These are phyloP conservation scores for Lutjanus campechanus DNA, from an alignment of 2,797 vertebrate species.

Conservation along the genomic window DNA sequence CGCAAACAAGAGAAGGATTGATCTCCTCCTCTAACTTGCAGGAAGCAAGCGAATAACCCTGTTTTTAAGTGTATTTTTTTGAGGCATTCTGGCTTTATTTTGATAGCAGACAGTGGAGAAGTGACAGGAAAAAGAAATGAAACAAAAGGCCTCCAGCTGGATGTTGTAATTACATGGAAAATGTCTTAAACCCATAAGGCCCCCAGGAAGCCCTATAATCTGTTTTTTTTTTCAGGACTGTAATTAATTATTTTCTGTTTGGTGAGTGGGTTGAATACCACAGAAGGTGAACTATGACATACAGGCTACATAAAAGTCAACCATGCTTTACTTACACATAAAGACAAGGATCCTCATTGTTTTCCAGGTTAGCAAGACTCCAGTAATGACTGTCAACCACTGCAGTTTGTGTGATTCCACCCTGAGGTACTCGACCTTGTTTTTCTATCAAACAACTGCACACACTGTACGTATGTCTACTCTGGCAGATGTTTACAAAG, in stretches of 20 bases:
- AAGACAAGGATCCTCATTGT: neutral
- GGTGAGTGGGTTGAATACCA: neutral
- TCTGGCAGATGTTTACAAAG: conserved; percentile 29
- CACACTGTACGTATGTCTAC: neutral
- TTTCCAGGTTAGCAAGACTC: conserved; percentile 4
- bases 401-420: conserved; percentile 7
- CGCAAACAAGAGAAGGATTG: neutral
- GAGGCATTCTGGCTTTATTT: neutral
- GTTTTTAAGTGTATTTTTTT: neutral
- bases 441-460: neutral
- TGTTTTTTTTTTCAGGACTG: neutral
- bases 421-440: neutral
- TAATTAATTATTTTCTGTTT: neutral
- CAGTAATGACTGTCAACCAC: neutral
- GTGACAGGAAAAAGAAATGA: neutral
- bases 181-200: neutral
- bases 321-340: neutral
- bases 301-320: neutral
- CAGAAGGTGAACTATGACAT: neutral
- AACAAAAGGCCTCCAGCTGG: neutral
- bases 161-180: neutral
- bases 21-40: neutral
- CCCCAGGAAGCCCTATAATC: neutral
- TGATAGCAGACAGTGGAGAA: neutral
- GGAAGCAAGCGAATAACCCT: neutral